These are phyloP conservation scores for Sphenopsis melanotis DNA, from an alignment of 2,797 vertebrate genomes.

Conservation along the genomic window DNA sequence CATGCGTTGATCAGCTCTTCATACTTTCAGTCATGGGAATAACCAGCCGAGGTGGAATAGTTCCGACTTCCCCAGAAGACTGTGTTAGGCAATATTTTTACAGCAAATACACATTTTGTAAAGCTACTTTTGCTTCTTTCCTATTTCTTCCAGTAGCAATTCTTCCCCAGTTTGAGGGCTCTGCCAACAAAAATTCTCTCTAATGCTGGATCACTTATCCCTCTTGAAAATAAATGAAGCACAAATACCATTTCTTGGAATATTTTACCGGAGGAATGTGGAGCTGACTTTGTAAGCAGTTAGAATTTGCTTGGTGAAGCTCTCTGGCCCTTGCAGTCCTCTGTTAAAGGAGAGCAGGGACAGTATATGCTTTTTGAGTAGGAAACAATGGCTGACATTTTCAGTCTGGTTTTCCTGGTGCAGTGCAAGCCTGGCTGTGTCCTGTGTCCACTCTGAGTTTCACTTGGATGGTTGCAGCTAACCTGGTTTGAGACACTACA, in stretches of 20 bases:
- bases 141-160: not conserved
- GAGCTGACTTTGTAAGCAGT: not conserved
- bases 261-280: not conserved
- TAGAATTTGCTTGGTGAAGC: not conserved
- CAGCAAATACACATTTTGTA: not conserved
- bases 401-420: not conserved
- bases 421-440: not conserved
- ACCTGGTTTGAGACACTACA: not conserved
- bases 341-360: not conserved
- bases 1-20: not conserved
- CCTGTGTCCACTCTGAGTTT: not conserved
- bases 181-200: not conserved
- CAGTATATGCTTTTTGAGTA: not conserved
- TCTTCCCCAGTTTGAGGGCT: not conserved
- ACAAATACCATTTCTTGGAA: not conserved
- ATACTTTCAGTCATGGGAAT: not conserved
- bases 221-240: not conserved
- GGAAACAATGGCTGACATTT: not conserved
- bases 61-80: not conserved
- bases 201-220: not conserved
- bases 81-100: not conserved
- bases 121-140: not conserved
- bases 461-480: not conserved
- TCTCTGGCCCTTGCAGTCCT: not conserved
- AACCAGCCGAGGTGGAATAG: not conserved